Evolutionary conservation across 2,888 invertebrate genomes (phyloP), one percentile per base, ranked within the genome.

Genomic region (Athalia cordata): DNA sequence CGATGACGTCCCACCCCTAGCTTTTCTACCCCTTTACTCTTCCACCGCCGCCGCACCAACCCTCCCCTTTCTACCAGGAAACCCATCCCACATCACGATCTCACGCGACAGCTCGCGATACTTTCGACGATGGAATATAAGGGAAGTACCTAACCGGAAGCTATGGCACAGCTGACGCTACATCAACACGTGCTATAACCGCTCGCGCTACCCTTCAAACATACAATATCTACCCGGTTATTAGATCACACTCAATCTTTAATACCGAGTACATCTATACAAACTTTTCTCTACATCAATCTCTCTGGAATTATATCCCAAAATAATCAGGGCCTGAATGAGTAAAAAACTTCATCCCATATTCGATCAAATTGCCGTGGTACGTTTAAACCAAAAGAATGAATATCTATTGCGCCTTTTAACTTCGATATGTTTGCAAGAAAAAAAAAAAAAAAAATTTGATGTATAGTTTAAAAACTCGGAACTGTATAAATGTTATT

Each of bases 141-240:
- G 52, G 68, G 68, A 47, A 49, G 7, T 4, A 61, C 61, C 13
- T 57, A 59, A 47, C 45, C 59, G 29, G 13, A 68, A 45, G 43
- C 72, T 50, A 52, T 68, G 45, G 47, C 59, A 72, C 72, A 72
- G 72, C 72, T 72, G 72, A 72, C 72, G 72, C 59, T 72, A 72
- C 59, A 72, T 72, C 72, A 47, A 72, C 72, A 72, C 72, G 72
- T 72, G 72, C 72, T 72, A 47, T 52, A 9, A 9, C 1, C 0
- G 1, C 59, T 0, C 11, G 2, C 66, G 47, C n/a, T 66, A 66
- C 47, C 29, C 43, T 52, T 5, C 43, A 29, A 3, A 4, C 65
- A 15, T 52, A n/a, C 5, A 43, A 29, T 7, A 43, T 5, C 29
- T 29, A 29, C 29, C 29, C 55, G 55, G 13, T 52, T 55, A 68